Evolutionary conservation across 2,113 vertebrate species (phyloP), one percentile per base, ranked within the genome.

Genomic region (Pristiophorus japonicus): DNA sequence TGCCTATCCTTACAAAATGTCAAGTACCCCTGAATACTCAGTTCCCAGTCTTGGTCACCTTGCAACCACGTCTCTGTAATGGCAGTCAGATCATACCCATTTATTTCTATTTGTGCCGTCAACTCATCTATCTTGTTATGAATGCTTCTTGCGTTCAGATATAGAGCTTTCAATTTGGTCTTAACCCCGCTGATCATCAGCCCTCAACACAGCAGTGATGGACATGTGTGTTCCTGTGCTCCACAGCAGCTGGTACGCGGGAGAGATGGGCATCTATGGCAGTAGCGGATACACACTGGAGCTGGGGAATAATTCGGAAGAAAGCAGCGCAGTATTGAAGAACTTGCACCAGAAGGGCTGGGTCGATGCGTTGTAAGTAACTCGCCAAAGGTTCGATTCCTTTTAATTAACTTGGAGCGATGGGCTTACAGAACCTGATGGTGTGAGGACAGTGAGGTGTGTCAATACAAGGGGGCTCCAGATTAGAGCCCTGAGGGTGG

Each of bases 361-460:
- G 97, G 96, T 96, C 85, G 88, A 81, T 84, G 96, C 95, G n/a
- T 95, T 95, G 98, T 98, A 85, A 97, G 97, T 96, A 45, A 73
- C 3, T 10, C 22, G 27, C 18, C 3, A 4, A 47, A 18, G 5
- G 16, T n/a, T 75, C 66, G 30, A 11, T 6, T 38, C n/a, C 22
- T 81, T 42, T 81, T 81, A 38, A 38, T 14, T 51, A 51, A 51
- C 2, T 38, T 16, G 75, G n/a, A 42, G 38, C 42, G 38, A 2
- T 3, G n/a, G 1, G 73, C 34, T n/a, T n/a, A 34, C 1, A 38
- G 38, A 81, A 42, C 16, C 42, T 81, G n/a, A 42, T 38, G 34
- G 18, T 18, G 51, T 51, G 51, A 51, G 75, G 42, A 38, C 75
- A 81, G n/a, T 42, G 75, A 42, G 3, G 18, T 81, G 75, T 81